Evolutionary conservation across 1,140 invertebrate species (phyloP).

Genomic region (Drosophila pectinifera): DNA sequence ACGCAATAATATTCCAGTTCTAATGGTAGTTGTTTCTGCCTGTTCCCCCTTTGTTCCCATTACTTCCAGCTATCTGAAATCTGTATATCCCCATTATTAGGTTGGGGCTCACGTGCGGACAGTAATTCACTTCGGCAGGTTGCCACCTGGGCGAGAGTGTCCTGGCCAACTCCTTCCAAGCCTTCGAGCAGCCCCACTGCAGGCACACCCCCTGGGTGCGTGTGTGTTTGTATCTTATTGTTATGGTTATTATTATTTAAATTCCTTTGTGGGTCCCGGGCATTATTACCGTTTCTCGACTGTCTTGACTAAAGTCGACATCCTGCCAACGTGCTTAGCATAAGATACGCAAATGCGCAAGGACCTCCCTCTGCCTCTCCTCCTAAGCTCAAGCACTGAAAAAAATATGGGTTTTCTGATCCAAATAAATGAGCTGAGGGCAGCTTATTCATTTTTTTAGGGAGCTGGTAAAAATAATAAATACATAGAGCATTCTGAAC

Average conservation of each 20-base stretch:
- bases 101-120: conserved; percentile 37
- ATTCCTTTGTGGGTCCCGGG: conserved; percentile 58
- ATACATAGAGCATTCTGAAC: too few relatives aligned
- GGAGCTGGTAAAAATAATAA: background rate
- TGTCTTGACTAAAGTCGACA: conserved; percentile 51
- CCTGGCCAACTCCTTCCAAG: background rate
- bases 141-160: conserved; percentile 28
- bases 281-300: conserved; percentile 49
- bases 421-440: background rate
- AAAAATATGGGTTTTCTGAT: background rate
- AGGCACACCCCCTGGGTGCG: background rate
- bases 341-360: conserved; percentile 62
- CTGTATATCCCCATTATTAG: conserved; percentile 33
- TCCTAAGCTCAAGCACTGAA: background rate
- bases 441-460: background rate
- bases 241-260: conserved; percentile 65
- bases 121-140: conserved; percentile 37
- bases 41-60: conserved; percentile 22
- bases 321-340: conserved; percentile 68
- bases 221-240: conserved; percentile 44
- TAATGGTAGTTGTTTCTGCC: conserved; percentile 49
- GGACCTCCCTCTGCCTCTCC: background rate
- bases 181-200: background rate
- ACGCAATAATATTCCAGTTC: conserved; percentile 39
- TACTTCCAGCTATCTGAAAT: conserved; percentile 42